Conservation (phyloP, 30 jellyfish, hydroid and myxozoan species). For the Catostylus mosaicus region DNA sequence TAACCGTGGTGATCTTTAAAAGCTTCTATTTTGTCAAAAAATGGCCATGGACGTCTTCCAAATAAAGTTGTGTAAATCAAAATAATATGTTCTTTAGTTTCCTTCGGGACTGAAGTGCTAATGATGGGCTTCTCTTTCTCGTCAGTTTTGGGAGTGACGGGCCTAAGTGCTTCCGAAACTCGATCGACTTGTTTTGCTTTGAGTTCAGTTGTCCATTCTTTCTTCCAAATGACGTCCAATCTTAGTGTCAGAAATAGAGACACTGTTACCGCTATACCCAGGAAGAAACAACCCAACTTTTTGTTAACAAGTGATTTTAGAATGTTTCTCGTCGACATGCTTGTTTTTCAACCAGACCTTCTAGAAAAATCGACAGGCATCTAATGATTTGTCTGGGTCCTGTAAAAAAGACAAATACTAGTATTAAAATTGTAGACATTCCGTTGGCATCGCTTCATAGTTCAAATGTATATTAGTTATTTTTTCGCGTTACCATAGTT, state of each 20-base stretch:
- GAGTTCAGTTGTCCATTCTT: neutral
- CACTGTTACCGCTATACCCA: neutral
- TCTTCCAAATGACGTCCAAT: neutral
- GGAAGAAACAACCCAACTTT: neutral
- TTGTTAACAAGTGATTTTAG: neutral
- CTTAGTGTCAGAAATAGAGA: neutral
- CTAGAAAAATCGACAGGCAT: too few species aligned
- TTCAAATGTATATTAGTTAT: too few species aligned
- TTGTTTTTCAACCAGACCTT: neutral
- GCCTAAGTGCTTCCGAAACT: neutral
- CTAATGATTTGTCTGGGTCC: neutral
- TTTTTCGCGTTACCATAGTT: too few species aligned
- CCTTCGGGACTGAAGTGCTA: too few species aligned
- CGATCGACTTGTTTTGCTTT: too few species aligned
- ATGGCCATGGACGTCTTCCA: slow-evolving; percentile 80
- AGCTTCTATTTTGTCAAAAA: slow-evolving; percentile 76
- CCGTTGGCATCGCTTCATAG: too few species aligned
- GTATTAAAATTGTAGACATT: too few species aligned
- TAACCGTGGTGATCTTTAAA: slow-evolving; percentile 82
- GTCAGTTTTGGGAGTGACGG: neutral
- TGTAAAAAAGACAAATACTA: neutral
- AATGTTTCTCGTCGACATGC: neutral
- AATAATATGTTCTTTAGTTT: slow-evolving; percentile 8
- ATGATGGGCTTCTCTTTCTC: too few species aligned
- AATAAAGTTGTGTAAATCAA: slow-evolving; percentile 71